Evolutionary conservation across 2,797 vertebrate genomes (phyloP), one percentile per base, ranked within the genome.

Genomic region (Chelidonichthys spinosus): DNA sequence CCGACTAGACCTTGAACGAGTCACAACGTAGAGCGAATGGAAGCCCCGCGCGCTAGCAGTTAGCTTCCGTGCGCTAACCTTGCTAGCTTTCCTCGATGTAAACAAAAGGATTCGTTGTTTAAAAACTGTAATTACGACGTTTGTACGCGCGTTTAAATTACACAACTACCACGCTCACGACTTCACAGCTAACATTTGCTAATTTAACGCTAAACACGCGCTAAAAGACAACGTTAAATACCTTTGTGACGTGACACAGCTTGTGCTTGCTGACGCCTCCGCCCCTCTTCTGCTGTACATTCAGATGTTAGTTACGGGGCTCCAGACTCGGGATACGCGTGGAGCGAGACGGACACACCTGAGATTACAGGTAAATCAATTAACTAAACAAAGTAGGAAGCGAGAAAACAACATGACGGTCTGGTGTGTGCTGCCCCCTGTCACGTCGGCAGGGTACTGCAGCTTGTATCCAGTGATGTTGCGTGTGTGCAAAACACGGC

Each of bases 251-350:
- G 25, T 14, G 25, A 25, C 25, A 25, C 25, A 25, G 25, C 25
- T 25, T 68, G 67, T 67, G 79, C 70, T 62, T 63, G 73, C 76
- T 92, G 82, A 89, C 46, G 56, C 81, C 40, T 75, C 67, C 82
- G 64, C 79, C 84, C 25, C 25, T 68, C 90, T 79, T 92, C 85
- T 89, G 85, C 87, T 92, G 76, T 90, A 72, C 86, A 85, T 91
- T 87, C 89, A 95, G 95, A 96, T 86, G 81, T 91, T 87, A 93
- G 89, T 88, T 93, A 92, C 61, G 69, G 90, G 63, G 86, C 87
- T 71, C 90, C 94, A 82, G 94, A 95, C 87, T 83, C 93, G 39
- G 95, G 94, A 74, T 94, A 95, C 72, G 80, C 87, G 0, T 96
- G 94, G 95, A 92, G 84, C 42, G 92, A 93, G 69, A 78, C 79